Percentiles rank a stretch among this genome's conserved stretches.
Conservation (phyloP, 1,140 invertebrate genomes). For the Cotesia chilonis region DNA sequence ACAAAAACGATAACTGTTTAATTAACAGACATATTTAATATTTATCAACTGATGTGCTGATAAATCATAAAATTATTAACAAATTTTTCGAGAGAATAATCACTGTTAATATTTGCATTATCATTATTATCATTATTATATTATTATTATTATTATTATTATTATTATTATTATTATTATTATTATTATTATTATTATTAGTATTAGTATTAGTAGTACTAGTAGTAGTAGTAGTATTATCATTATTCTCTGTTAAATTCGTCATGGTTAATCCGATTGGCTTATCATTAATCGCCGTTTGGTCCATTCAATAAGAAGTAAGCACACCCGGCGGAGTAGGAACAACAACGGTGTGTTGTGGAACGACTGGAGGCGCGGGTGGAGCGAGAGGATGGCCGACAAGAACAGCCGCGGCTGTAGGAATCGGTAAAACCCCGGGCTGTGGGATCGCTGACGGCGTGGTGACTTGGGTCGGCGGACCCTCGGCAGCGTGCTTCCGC, state of each 20-base stretch:
- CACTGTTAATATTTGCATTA: too few relatives aligned
- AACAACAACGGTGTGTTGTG: constrained; percentile 64
- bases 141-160: too few relatives aligned
- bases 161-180: too few relatives aligned
- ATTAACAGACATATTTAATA: too few relatives aligned
- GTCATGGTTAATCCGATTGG: background rate
- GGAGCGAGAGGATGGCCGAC: constrained; percentile 62
- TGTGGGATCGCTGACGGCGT: constrained; percentile 59
- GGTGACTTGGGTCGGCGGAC: constrained; percentile 61
- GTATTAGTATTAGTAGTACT: too few relatives aligned
- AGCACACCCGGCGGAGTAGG: constrained; percentile 64
- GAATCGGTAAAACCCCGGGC: constrained; percentile 49
- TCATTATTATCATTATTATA: too few relatives aligned
- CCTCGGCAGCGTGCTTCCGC: constrained; percentile 65
- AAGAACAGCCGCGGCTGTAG: constrained; percentile 51
- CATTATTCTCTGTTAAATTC: too few relatives aligned
- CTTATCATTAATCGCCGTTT: constrained; percentile 11
- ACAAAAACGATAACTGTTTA: too few relatives aligned
- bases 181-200: too few relatives aligned
- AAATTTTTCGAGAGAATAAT: constrained; percentile 6
- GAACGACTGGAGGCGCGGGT: constrained; percentile 57
- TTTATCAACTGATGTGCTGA: background rate
- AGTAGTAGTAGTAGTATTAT: background rate
- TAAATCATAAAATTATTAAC: constrained; percentile 12
- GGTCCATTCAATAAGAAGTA: constrained; percentile 56